These are phyloP conservation scores for Nysson spinosus DNA, from an alignment of 2,888 invertebrate genomes.

Conservation along the genomic window DNA sequence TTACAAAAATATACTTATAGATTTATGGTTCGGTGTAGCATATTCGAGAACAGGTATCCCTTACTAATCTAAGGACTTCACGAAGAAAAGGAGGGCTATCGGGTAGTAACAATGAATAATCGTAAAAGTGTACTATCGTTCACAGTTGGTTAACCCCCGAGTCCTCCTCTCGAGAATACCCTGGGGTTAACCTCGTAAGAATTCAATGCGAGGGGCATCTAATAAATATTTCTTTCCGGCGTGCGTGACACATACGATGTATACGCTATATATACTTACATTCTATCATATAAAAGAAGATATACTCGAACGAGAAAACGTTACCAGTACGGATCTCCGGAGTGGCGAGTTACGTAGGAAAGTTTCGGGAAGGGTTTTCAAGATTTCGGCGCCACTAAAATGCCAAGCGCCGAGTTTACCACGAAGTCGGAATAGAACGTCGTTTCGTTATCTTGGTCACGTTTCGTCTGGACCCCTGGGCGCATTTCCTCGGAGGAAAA, in stretches of 20 bases:
- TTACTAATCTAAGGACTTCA: neutral
- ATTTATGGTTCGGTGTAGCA: too few species aligned
- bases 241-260: conserved; percentile 12
- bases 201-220: conserved; percentile 40
- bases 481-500: conserved; percentile 56
- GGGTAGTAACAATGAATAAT: conserved; percentile 48
- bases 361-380: conserved; percentile 27
- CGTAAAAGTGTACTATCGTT: conserved; percentile 44
- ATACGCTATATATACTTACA: neutral
- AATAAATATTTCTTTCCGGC: conserved; percentile 52
- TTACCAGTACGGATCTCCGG: conserved; percentile 22
- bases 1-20: too few species aligned
- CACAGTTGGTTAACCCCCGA: conserved; percentile 43
- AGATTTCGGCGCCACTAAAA: conserved; percentile 52
- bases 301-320: conserved; percentile 43
- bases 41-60: neutral
- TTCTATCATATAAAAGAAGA: conserved; percentile 46
- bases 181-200: conserved; percentile 34
- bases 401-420: conserved; percentile 29
- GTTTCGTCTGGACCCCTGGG: conserved; percentile 57
- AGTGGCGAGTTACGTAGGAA: conserved; percentile 10
- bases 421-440: conserved; percentile 27
- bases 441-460: conserved; percentile 62
- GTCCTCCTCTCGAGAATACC: neutral
- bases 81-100: conserved; percentile 13